Evolutionary conservation across 2,797 vertebrate genomes (phyloP).

Genomic region (Tenualosa thibaudeaui): DNA sequence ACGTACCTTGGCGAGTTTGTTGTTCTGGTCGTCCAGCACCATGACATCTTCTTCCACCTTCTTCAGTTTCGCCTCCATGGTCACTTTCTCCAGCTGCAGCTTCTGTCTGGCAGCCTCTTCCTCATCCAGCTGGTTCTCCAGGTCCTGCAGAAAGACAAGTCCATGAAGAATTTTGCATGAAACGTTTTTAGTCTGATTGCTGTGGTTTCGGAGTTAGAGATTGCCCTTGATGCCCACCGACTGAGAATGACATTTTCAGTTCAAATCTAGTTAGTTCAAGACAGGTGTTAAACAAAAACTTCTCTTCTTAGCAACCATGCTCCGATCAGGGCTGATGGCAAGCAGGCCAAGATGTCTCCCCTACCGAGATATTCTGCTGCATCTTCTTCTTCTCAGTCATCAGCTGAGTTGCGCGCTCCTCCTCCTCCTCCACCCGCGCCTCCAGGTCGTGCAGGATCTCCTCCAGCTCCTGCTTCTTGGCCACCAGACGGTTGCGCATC

Average conservation of each 20-base stretch:
- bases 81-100: constrained; percentile 95
- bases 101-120: constrained; percentile 95
- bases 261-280: too few species aligned
- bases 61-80: constrained; percentile 91
- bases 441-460: constrained; percentile 97
- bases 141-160: constrained; percentile 72
- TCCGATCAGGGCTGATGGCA: background rate
- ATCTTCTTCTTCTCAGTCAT: constrained; percentile 91
- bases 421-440: constrained; percentile 94
- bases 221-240: too few species aligned
- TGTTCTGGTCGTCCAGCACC: constrained; percentile 92
- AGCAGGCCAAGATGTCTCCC: background rate
- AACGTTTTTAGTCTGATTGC: background rate
- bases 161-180: background rate
- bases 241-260: too few species aligned
- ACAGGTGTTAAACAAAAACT: too few species aligned
- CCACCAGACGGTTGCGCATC: constrained; percentile 90
- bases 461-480: constrained; percentile 95
- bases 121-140: constrained; percentile 96
- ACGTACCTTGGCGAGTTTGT: constrained; percentile 88
- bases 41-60: constrained; percentile 93
- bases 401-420: constrained; percentile 89
- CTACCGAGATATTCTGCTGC: constrained; percentile 94
- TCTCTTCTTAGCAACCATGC: background rate
- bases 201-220: background rate